Conservation (phyloP, 2,113 vertebrate species). For the Tichodroma muraria region DNA sequence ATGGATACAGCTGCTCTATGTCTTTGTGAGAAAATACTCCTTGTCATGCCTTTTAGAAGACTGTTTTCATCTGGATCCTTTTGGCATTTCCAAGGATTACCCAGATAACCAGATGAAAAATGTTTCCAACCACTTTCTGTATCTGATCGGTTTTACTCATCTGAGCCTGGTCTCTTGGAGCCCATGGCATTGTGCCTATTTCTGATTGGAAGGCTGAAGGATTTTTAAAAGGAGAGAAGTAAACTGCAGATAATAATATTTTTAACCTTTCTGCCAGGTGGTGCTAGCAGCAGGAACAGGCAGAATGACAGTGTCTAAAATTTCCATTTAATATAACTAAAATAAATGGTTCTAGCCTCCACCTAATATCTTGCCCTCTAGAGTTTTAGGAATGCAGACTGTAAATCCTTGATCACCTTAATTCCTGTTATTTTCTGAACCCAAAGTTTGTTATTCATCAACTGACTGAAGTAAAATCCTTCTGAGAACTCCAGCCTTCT, state of each 20-base stretch:
- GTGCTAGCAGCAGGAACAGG: not conserved
- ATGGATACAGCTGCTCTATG: not conserved
- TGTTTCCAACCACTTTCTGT: not conserved
- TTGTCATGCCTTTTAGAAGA: not conserved
- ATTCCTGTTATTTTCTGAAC: slow-evolving; percentile 1
- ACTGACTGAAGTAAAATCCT: not conserved
- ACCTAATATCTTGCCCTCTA: slow-evolving; percentile 10
- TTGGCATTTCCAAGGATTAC: not conserved
- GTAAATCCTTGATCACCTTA: slow-evolving; percentile 21
- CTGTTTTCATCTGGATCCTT: not conserved
- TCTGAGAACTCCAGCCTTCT: not conserved
- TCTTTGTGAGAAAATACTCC: not conserved
- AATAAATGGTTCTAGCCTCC: slow-evolving; percentile 33
- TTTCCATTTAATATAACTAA: slow-evolving; percentile 36
- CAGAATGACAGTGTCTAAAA: not conserved
- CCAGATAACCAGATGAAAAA: not conserved
- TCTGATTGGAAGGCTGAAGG: not conserved
- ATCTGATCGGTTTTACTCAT: not conserved
- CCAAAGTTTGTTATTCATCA: not conserved
- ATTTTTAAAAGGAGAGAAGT: slow-evolving; percentile 14
- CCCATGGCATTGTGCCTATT: not conserved
- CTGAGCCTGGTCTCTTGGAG: not conserved
- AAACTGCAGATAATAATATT: slow-evolving; percentile 12
- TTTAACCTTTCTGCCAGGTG: slow-evolving; percentile 27
- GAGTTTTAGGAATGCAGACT: slow-evolving; percentile 40